Percentiles rank a stretch among this genome's conserved stretches.
Conservation (phyloP, 2,797 vertebrate genomes). For the Microctenopoma steveboyesi region DNA sequence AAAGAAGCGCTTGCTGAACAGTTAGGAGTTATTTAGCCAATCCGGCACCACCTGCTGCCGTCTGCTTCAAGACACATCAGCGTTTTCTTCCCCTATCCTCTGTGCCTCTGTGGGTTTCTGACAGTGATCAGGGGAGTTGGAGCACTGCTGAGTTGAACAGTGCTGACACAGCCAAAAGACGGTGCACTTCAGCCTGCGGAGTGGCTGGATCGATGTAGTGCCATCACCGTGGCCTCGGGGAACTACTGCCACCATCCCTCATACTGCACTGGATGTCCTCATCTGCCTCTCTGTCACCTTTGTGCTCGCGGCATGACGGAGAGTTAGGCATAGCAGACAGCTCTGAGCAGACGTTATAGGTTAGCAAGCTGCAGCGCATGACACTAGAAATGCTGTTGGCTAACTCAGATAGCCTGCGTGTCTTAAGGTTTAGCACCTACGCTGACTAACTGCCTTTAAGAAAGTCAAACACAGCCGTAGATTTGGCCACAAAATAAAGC, state of each 20-base stretch:
- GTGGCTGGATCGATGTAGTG: conserved; percentile 78
- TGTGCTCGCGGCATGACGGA: conserved; percentile 43
- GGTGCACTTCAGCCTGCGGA: conserved; percentile 70
- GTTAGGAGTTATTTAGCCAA: conserved; percentile 42
- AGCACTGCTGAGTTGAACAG: conserved; percentile 66
- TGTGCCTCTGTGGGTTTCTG: conserved; percentile 50
- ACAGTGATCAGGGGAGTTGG: conserved; percentile 69
- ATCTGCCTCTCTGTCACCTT: conserved; percentile 74
- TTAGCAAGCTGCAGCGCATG: conserved; percentile 42
- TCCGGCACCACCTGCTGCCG: conserved; percentile 38
- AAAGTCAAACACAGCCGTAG: conserved; percentile 25
- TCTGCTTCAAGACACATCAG: conserved; percentile 55
- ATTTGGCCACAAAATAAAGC: conserved; percentile 42
- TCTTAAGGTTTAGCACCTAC: conserved; percentile 45
- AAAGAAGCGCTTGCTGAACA: conserved; percentile 27
- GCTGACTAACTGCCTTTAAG: conserved; percentile 53
- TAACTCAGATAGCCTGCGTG: conserved; percentile 14
- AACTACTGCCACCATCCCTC: conserved; percentile 77
- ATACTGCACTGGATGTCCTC: conserved; percentile 78
- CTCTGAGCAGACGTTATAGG: conserved; percentile 57
- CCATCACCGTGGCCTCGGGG: conserved; percentile 70
- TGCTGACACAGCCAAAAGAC: conserved; percentile 81
- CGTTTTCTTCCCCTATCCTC: conserved; percentile 45
- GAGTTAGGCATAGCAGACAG: conserved; percentile 67
- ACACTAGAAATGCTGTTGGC: conserved; percentile 36